These are phyloP conservation scores for Melinopterus prodromus DNA, from an alignment of 2,888 invertebrate genomes.

Conservation along the genomic window DNA sequence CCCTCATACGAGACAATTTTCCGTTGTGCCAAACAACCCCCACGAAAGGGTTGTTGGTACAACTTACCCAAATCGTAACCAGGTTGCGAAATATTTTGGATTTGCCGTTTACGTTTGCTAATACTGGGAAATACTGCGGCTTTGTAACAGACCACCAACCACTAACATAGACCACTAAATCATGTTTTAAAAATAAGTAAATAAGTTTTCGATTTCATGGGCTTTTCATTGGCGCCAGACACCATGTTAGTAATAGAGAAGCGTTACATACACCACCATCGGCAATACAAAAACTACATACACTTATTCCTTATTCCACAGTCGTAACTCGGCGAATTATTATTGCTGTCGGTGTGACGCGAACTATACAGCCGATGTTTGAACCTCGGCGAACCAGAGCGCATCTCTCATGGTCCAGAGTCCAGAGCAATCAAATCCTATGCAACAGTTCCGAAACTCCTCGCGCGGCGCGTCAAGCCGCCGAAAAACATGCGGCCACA, in stretches of 20 bases:
- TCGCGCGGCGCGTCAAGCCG: background rate
- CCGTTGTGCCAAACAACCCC: too few species aligned
- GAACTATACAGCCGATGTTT: conserved; percentile 49
- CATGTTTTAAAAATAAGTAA: too few species aligned
- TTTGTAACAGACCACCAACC: too few species aligned
- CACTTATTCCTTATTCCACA: conserved; percentile 56
- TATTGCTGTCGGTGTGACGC: conserved; percentile 55
- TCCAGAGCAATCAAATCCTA: background rate
- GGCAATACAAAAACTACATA: conserved; percentile 49
- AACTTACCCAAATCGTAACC: too few species aligned
- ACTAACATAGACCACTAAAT: too few species aligned
- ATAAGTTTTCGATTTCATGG: too few species aligned
- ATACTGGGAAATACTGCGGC: too few species aligned
- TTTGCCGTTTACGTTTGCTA: too few species aligned
- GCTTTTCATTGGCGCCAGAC: too few species aligned
- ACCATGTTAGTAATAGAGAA: conserved; percentile 41
- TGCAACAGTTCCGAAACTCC: background rate
- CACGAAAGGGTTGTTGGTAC: too few species aligned
- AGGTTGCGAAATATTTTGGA: too few species aligned
- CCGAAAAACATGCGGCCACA: conserved; percentile 39
- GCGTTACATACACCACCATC: conserved; percentile 43
- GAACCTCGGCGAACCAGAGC: conserved; percentile 56
- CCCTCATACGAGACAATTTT: too few species aligned
- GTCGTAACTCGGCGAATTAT: conserved; percentile 55
- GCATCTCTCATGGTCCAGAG: conserved; percentile 54